These are phyloP conservation scores for Danio choprae DNA, from an alignment of 2,797 vertebrate genomes.

Conservation along the genomic window DNA sequence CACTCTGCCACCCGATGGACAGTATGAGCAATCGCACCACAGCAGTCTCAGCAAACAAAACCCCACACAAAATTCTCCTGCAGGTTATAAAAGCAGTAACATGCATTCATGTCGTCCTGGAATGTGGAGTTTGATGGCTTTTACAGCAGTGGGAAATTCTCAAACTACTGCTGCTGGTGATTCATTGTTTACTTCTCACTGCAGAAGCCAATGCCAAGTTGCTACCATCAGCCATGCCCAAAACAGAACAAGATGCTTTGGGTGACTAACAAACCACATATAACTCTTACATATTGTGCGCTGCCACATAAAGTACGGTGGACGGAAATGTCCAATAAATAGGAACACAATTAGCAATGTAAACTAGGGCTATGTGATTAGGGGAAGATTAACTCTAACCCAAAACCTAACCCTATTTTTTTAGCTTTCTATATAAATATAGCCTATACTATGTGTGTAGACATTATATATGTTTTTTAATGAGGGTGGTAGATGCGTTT, in stretches of 20 bases:
- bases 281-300: constrained; percentile 14
- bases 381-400: background rate
- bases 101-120: background rate
- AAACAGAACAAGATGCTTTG: constrained; percentile 42
- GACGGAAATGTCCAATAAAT: constrained; percentile 37
- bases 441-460: too few relatives aligned
- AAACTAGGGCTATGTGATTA: background rate
- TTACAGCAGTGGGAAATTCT: constrained; percentile 35
- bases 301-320: constrained; percentile 5
- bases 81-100: constrained; percentile 9
- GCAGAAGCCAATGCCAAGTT: constrained; percentile 15
- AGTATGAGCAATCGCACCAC: constrained; percentile 62
- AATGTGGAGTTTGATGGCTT: constrained; percentile 41
- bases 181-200: constrained; percentile 54
- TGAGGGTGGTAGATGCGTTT: too few relatives aligned
- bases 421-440: too few relatives aligned
- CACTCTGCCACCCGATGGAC: constrained; percentile 79
- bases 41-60: background rate
- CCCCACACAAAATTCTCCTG: background rate
- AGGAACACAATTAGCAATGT: constrained; percentile 38
- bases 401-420: too few relatives aligned
- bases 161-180: constrained; percentile 45
- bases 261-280: constrained; percentile 52
- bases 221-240: constrained; percentile 42
- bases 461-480: too few relatives aligned